Conservation (phyloP, 2,888 invertebrate species). For the Rhabditoides inermis region DNA sequence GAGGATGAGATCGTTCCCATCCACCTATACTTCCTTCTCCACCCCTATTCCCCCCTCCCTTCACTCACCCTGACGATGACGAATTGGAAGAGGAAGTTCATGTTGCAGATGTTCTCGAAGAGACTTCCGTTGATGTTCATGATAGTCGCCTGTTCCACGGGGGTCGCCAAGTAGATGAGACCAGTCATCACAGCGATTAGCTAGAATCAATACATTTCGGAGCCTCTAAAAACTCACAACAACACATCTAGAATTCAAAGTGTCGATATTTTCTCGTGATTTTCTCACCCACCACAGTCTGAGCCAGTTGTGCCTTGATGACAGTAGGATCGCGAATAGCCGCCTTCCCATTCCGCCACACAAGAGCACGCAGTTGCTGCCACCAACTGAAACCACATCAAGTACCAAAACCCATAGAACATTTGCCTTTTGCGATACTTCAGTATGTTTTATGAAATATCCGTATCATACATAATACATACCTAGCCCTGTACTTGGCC, state of each 20-base stretch:
- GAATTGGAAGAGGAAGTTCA: conserved; percentile 90
- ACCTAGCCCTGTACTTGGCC: too few species aligned
- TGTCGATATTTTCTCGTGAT: too few species aligned
- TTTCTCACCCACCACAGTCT: conserved; percentile 75
- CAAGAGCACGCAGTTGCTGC: conserved; percentile 76
- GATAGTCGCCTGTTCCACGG: conserved; percentile 53
- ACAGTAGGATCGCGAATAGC: conserved; percentile 82
- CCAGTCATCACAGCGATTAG: conserved; percentile 76
- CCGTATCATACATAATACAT: too few species aligned
- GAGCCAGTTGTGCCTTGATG: conserved; percentile 76
- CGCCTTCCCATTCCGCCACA: conserved; percentile 85
- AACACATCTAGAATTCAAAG: neutral
- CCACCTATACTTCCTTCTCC: neutral
- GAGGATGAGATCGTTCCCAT: conserved; percentile 28
- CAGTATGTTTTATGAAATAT: too few species aligned
- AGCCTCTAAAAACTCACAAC: neutral
- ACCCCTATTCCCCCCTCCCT: neutral
- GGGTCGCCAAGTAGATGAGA: conserved; percentile 62
- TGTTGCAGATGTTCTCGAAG: conserved; percentile 81
- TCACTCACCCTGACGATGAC: conserved; percentile 75
- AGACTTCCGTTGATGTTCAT: conserved; percentile 88
- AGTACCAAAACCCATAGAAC: neutral
- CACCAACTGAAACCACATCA: conserved; percentile 64
- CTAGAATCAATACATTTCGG: conserved; percentile 56
- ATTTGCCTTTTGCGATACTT: neutral